These are phyloP conservation scores for Trematocara stigmaticum DNA, from an alignment of 2,113 vertebrate species.

Conservation along the genomic window DNA sequence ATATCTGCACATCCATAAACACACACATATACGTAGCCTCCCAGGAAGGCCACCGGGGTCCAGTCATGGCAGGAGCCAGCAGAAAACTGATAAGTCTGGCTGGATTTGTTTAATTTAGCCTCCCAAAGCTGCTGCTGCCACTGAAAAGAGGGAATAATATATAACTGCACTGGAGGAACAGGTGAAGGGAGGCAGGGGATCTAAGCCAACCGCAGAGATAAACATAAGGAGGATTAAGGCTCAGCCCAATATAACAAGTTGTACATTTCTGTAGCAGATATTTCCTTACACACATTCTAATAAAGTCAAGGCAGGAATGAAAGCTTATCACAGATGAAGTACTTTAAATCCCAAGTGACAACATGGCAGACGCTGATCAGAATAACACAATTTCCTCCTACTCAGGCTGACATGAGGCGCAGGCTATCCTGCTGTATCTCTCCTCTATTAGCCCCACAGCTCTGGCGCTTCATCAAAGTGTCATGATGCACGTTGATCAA, in stretches of 20 bases:
- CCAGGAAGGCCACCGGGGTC: constrained; percentile 30
- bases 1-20: background rate
- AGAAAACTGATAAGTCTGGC: constrained; percentile 39
- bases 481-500: constrained; percentile 47
- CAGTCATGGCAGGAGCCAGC: constrained; percentile 20
- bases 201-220: constrained; percentile 26
- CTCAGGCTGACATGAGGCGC: constrained; percentile 8
- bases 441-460: constrained; percentile 22
- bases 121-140: constrained; percentile 14
- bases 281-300: background rate
- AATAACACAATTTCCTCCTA: constrained; percentile 3
- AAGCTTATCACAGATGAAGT: background rate
- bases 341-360: constrained; percentile 32
- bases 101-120: constrained; percentile 41
- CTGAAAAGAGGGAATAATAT: background rate
- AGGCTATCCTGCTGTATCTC: constrained; percentile 15
- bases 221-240: constrained; percentile 8
- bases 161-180: constrained; percentile 20
- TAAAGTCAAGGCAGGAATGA: background rate
- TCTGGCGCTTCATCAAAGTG: constrained; percentile 52
- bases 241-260: background rate
- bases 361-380: background rate
- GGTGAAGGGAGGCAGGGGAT: constrained; percentile 29
- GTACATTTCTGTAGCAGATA: background rate
- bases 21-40: background rate